Base-by-base conservation (phyloP, 2,888 invertebrate species). In the Eledone cirrhosa region DNA sequence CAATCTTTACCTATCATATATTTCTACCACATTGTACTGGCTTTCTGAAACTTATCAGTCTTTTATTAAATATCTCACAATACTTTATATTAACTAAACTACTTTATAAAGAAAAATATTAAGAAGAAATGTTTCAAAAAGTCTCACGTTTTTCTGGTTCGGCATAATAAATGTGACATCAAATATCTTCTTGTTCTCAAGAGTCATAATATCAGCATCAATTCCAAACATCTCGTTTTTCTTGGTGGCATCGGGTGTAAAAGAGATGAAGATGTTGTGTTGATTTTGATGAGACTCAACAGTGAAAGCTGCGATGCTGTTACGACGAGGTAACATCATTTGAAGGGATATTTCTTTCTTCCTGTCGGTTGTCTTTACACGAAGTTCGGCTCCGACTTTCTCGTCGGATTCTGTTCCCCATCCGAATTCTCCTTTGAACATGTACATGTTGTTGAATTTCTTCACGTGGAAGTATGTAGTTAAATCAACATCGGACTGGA, bases 121-220 rank as follows among this genome's bases (percentile, higher is more conserved):
- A n/a, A n/a, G n/a, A n/a, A n/a, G n/a, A n/a, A n/a, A n/a, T n/a
- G n/a, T n/a, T n/a, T n/a, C n/a, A n/a, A n/a, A n/a, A n/a, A n/a
- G n/a, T n/a, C 67, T 67, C 8, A 67, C 67, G 31, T 67, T 31
- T 31, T 31, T 67, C 67, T 67, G 67, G 67, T 67, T 67, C 31
- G 67, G 67, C 31, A 67, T 31, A 31, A 31, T 67, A 22, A 67
- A 19, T 4, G 67, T 67, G 67, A 67, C 19, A 31, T 67, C 67
- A 14, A 67, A 31, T 13, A 31, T 22, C 33, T n/a, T n/a, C 19
- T 33, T 16, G 8, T 67, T 29, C 29, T 31, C 4, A 2, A 19
- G 13, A 31, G 2, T n/a, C n/a, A n/a, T n/a, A n/a, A 67, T 67
- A 13, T 67, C 67, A 19, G 31, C 67, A 7, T 31, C 33, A 33